Conservation (phyloP, 2,113 vertebrate species). For the Chaenogobius annularis region DNA sequence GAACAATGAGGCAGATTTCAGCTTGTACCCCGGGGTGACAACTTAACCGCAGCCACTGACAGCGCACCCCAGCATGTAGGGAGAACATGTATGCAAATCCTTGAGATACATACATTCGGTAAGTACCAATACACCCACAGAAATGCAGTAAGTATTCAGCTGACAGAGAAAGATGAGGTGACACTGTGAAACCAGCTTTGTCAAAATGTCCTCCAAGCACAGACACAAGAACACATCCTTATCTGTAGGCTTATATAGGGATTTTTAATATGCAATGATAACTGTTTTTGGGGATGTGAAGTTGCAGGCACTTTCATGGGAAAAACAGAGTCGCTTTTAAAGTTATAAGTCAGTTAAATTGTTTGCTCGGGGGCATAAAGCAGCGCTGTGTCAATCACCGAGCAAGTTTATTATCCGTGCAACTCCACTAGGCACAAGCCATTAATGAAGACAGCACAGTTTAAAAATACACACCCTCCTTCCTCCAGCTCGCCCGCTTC, state of each 20-base stretch:
- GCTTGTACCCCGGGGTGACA: conserved; percentile 26
- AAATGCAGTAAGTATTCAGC: conserved; percentile 11
- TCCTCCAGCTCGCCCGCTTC: conserved; percentile 7
- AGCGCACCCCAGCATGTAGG: conserved; percentile 2
- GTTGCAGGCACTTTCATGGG: conserved; percentile 30
- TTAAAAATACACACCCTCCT: conserved; percentile 14
- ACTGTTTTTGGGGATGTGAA: conserved; percentile 24
- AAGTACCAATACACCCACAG: conserved; percentile 8
- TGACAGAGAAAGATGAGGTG: conserved; percentile 16
- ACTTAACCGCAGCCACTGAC: conserved; percentile 1
- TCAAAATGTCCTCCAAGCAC: conserved; percentile 26
- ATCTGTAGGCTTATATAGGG: background rate
- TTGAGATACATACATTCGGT: conserved; percentile 2
- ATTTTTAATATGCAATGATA: conserved; percentile 25
- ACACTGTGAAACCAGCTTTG: conserved; percentile 23
- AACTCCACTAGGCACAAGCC: conserved; percentile 8
- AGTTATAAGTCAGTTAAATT: conserved; percentile 37
- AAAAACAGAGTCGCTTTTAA: conserved; percentile 24
- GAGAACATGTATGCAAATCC: conserved; percentile 17
- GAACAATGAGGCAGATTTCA: conserved; percentile 27
- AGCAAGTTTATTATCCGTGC: conserved; percentile 9
- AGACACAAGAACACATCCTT: conserved; percentile 7
- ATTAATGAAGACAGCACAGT: conserved; percentile 12
- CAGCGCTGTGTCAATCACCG: conserved; percentile 48
- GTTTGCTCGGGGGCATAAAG: conserved; percentile 35